These are phyloP conservation scores for Acrobasis consociella DNA, from an alignment of 2,888 invertebrate species.

Conservation along the genomic window DNA sequence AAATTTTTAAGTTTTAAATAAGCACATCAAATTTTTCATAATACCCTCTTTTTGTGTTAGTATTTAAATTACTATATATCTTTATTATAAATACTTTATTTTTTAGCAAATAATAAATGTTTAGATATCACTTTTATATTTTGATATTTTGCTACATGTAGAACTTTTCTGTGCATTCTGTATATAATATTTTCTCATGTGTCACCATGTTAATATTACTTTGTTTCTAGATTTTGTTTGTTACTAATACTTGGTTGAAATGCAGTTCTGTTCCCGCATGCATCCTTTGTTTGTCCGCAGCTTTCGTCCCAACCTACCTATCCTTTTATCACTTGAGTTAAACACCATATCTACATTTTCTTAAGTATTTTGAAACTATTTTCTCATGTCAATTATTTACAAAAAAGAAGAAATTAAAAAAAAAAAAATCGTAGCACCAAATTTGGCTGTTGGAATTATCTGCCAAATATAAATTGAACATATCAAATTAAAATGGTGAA, in stretches of 20 bases:
- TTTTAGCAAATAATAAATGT: too few species aligned
- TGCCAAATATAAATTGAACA: too few species aligned
- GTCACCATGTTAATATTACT: not conserved
- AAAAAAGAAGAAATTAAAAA: not conserved
- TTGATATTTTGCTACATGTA: not conserved
- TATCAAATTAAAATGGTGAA: too few species aligned
- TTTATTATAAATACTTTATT: too few species aligned
- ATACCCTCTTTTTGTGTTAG: too few species aligned
- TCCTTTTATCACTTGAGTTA: conserved; percentile 20
- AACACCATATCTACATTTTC: not conserved
- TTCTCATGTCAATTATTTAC: conserved; percentile 6
- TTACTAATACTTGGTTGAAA: conserved; percentile 77
- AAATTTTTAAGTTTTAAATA: too few species aligned
- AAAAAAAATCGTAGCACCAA: not conserved
- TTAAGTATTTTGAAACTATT: not conserved
- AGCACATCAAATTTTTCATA: too few species aligned
- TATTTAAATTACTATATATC: too few species aligned
- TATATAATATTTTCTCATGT: not conserved
- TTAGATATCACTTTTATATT: too few species aligned
- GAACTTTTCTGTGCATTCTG: not conserved
- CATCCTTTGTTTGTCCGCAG: conserved; percentile 39
- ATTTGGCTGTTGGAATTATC: not conserved
- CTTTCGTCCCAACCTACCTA: conserved; percentile 36
- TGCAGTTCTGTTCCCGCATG: conserved; percentile 63
- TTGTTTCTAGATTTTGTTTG: conserved; percentile 36